These are phyloP conservation scores for Palythoa caribaeorum DNA, from an alignment of 92 coral and sea anemone genomes.

Conservation along the genomic window DNA sequence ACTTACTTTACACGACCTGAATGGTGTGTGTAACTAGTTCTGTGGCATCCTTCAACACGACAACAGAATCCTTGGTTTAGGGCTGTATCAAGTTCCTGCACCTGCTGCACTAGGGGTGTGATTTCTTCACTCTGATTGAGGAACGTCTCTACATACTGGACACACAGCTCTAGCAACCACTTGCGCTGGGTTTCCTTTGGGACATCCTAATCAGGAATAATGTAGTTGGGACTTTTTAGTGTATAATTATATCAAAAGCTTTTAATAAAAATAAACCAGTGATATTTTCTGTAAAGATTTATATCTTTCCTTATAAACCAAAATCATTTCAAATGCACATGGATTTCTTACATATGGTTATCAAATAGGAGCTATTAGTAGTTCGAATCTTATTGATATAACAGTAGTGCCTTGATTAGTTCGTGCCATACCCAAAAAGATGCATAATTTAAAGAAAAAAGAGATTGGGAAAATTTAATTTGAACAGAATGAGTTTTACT, in stretches of 20 bases:
- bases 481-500: not conserved
- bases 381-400: not conserved
- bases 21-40: conserved; percentile 50
- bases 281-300: not conserved
- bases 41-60: conserved; percentile 51
- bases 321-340: not conserved
- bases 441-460: not conserved
- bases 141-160: conserved; percentile 47
- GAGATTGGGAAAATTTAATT: not conserved
- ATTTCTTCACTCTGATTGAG: conserved; percentile 51
- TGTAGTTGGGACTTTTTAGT: conserved; percentile 50
- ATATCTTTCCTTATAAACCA: not conserved
- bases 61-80: conserved; percentile 44
- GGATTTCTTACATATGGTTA: not conserved
- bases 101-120: conserved; percentile 60
- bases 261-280: too few species aligned
- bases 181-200: conserved; percentile 55
- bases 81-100: conserved; percentile 31
- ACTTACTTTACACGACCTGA: conserved; percentile 55
- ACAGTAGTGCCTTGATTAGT: conserved; percentile 3
- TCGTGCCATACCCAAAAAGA: not conserved
- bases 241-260: not conserved
- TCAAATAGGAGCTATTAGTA: not conserved
- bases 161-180: conserved; percentile 57
- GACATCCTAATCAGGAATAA: conserved; percentile 52